These are phyloP conservation scores for Poeciliopsis presidionis DNA, from an alignment of 2,797 vertebrate species.

Conservation along the genomic window DNA sequence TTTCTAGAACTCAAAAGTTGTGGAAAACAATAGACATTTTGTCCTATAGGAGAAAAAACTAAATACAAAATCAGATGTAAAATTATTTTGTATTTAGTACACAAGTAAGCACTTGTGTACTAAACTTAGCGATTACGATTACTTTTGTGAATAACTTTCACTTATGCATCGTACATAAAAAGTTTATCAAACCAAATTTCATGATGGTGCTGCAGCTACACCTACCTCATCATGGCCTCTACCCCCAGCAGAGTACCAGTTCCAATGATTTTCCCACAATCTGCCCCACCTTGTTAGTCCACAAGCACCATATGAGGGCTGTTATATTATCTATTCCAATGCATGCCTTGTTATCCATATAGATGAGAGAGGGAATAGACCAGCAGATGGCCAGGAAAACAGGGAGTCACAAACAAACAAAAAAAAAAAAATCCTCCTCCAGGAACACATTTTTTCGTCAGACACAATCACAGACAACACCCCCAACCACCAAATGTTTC, in stretches of 20 bases:
- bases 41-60: background rate
- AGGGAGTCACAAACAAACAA: conserved; percentile 49
- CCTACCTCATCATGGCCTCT: conserved; percentile 29
- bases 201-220: conserved; percentile 6
- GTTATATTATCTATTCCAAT: conserved; percentile 73
- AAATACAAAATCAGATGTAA: background rate
- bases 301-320: conserved; percentile 61
- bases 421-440: conserved; percentile 38
- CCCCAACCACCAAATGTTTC: conserved; percentile 45
- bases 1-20: no score
- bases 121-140: background rate
- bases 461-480: conserved; percentile 39
- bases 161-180: background rate
- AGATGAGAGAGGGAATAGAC: conserved; percentile 64
- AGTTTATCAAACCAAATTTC: conserved; percentile 26
- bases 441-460: conserved; percentile 33
- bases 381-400: conserved; percentile 73
- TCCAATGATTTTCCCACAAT: conserved; percentile 40
- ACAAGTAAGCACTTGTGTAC: no score
- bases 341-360: conserved; percentile 74
- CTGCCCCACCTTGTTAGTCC: conserved; percentile 68
- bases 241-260: conserved; percentile 32
- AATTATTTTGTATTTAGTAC: background rate
- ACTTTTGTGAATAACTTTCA: background rate
- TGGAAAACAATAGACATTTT: background rate